Evolutionary conservation across 2,797 vertebrate species (phyloP).

Genomic region (Orientallactaga sibirica): DNA sequence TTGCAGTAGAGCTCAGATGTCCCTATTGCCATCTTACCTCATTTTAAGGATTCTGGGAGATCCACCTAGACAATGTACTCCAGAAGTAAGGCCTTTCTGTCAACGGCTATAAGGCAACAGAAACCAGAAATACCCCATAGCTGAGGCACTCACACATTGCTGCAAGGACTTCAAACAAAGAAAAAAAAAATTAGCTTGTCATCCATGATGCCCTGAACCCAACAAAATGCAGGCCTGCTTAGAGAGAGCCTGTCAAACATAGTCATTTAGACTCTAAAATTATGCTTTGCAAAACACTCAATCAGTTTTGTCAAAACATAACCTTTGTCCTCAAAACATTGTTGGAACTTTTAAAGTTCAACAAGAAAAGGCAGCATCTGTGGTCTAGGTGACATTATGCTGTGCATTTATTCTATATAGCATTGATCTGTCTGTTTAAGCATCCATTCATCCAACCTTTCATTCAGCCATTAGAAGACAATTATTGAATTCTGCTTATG

Average conservation of each 20-base stretch:
- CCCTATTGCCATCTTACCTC: slow-evolving; percentile 64
- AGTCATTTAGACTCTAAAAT: slow-evolving; percentile 74
- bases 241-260: slow-evolving; percentile 79
- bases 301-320: slow-evolving; percentile 82
- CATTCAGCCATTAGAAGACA: not conserved
- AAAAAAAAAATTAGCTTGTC: slow-evolving; percentile 76
- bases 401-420: slow-evolving; percentile 42
- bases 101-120: slow-evolving; percentile 82
- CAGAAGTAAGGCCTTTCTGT: slow-evolving; percentile 84
- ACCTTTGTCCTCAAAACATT: slow-evolving; percentile 76
- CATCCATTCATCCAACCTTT: not conserved
- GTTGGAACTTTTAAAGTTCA: slow-evolving; percentile 73
- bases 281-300: slow-evolving; percentile 74
- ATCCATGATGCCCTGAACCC: slow-evolving; percentile 66
- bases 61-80: slow-evolving; percentile 78
- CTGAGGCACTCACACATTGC: slow-evolving; percentile 73
- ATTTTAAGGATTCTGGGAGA: slow-evolving; percentile 85
- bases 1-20: slow-evolving; percentile 74
- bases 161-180: slow-evolving; percentile 81
- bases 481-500: not conserved
- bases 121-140: slow-evolving; percentile 82
- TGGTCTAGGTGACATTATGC: slow-evolving; percentile 60
- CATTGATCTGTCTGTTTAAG: not conserved
- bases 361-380: slow-evolving; percentile 60
- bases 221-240: slow-evolving; percentile 79